Evolutionary conservation across 1,140 invertebrate genomes (phyloP).

Genomic region (Lysiphlebus fabarum): DNA sequence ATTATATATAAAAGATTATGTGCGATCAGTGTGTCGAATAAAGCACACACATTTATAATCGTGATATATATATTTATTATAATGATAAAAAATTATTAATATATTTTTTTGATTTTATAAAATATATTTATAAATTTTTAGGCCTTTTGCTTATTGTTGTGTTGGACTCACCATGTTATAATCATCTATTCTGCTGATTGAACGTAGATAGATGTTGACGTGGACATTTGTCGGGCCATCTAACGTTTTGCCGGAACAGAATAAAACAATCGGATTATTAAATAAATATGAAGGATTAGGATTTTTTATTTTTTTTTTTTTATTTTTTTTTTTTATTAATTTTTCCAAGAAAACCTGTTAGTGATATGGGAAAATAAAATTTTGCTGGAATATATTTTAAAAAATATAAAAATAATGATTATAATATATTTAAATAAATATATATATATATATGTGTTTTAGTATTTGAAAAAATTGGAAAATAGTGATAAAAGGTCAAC

Average conservation of each 20-base stretch:
- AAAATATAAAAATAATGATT: no score
- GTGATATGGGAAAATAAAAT: no score
- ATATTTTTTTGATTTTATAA: slow-evolving; percentile 30
- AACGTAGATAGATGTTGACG: slow-evolving; percentile 93
- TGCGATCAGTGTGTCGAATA: no score
- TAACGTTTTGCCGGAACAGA: slow-evolving; percentile 53
- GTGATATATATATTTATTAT: slow-evolving; percentile 37
- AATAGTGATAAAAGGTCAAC: no score
- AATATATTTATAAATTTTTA: slow-evolving; percentile 38
- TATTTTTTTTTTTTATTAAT: slow-evolving; percentile 13
- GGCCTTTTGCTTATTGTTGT: slow-evolving; percentile 44
- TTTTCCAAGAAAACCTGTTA: neutral
- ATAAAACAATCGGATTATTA: slow-evolving; percentile 48
- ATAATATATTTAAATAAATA: neutral
- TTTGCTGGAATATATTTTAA: no score
- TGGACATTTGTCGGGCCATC: slow-evolving; percentile 75
- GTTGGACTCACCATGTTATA: slow-evolving; percentile 93
- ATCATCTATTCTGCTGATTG: slow-evolving; percentile 98
- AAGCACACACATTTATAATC: neutral
- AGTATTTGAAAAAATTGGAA: no score
- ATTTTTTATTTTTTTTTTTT: slow-evolving; percentile 4
- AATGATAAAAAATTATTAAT: slow-evolving; percentile 47
- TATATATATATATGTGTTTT: no score
- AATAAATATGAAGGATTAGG: slow-evolving; percentile 23
- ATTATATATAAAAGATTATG: no score